phyloP scores from a whole-genome alignment of 2,888 invertebrate genomes.

The Lacanobia wlatinum region DNA sequence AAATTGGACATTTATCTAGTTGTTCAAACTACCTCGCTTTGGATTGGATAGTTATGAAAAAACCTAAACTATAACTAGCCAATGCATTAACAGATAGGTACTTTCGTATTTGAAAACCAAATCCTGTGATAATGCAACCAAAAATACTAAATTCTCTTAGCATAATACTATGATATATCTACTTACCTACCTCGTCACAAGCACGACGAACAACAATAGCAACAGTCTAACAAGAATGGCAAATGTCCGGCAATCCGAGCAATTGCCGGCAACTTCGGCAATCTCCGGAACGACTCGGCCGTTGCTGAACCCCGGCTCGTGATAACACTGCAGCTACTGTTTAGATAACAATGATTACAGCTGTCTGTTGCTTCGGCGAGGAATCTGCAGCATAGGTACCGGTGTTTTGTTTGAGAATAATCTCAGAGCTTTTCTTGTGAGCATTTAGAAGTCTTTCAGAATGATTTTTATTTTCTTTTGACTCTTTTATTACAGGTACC shows the following conservation, averaged over 20 bases:
- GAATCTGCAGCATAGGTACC: not conserved
- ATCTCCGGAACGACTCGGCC: conserved; percentile 5
- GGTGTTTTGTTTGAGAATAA: not conserved
- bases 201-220: not conserved
- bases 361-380: not conserved
- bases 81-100: not conserved
- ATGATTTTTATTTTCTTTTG: not conserved
- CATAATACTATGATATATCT: not conserved
- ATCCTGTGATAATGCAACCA: too few species aligned
- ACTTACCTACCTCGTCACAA: not conserved
- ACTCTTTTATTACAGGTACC: not conserved
- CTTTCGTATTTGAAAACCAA: not conserved
- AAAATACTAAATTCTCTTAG: too few species aligned
- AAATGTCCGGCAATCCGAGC: not conserved
- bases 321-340: conserved; percentile 27
- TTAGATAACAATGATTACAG: conserved; percentile 32
- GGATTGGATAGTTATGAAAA: too few species aligned
- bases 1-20: too few species aligned
- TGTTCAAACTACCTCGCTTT: too few species aligned
- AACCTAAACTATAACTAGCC: too few species aligned
- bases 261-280: conserved; percentile 2
- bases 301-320: not conserved
- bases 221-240: conserved; percentile 12
- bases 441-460: not conserved
- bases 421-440: not conserved